Evolutionary conservation across 2,888 invertebrate genomes (phyloP).

Genomic region (Macaria notata): DNA sequence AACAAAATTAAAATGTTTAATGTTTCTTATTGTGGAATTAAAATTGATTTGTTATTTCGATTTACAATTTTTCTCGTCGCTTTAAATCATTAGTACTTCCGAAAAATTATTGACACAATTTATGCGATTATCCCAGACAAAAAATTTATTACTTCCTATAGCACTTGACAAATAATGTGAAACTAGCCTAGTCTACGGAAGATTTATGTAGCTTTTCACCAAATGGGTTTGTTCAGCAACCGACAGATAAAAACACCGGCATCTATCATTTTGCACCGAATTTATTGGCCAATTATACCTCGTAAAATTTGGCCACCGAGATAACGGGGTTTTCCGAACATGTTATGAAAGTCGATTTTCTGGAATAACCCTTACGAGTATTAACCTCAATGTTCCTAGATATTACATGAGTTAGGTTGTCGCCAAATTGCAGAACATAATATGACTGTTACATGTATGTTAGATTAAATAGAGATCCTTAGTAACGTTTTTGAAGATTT

Average conservation of each 20-base stretch:
- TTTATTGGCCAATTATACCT: constrained; percentile 45
- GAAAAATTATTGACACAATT: no score
- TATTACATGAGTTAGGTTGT: background rate
- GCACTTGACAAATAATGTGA: background rate
- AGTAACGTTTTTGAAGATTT: no score
- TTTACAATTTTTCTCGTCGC: no score
- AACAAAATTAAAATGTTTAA: background rate
- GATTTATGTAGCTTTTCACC: constrained; percentile 51
- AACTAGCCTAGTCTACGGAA: constrained; percentile 17
- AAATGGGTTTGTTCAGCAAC: constrained; percentile 58
- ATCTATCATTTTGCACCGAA: constrained; percentile 45
- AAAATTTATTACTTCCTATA: no score
- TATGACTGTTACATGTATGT: no score
- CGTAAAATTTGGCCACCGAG: constrained; percentile 36
- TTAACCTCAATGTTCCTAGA: constrained; percentile 4
- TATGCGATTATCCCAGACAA: no score
- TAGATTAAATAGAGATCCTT: no score
- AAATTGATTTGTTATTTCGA: no score
- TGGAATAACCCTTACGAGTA: background rate
- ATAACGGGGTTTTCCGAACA: constrained; percentile 42
- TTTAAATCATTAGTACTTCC: no score
- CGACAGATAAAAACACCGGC: constrained; percentile 46
- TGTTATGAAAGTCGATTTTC: constrained; percentile 29
- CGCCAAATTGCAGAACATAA: no score
- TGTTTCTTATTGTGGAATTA: no score